Percentiles rank a stretch among this genome's conserved stretches.
These are phyloP conservation scores for Osmerus eperlanus DNA, from an alignment of 2,113 vertebrate genomes.

Conservation along the genomic window DNA sequence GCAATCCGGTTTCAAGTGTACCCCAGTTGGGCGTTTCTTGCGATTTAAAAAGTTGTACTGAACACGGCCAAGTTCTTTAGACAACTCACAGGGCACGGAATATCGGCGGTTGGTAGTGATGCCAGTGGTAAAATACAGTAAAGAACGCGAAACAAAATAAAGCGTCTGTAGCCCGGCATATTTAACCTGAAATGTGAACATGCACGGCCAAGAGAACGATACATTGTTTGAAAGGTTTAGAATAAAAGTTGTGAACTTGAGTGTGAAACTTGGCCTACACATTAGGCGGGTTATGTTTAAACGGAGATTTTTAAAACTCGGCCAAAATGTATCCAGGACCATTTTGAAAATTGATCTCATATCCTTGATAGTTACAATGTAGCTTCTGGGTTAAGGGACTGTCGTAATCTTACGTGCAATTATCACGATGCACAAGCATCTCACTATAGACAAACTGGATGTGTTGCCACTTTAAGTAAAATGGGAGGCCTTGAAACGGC, in stretches of 20 bases:
- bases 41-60: not conserved
- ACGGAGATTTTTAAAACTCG: not conserved
- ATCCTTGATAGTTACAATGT: not conserved
- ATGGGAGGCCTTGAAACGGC: constrained; percentile 78
- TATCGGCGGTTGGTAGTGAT: no score
- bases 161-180: no score
- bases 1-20: constrained; percentile 61
- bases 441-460: not conserved
- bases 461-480: constrained; percentile 71
- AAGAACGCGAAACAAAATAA: no score
- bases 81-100: no score
- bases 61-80: not conserved
- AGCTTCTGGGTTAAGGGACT: constrained; percentile 55
- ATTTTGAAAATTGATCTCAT: not conserved
- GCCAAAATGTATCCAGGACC: not conserved
- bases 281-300: not conserved
- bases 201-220: no score
- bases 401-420: constrained; percentile 17
- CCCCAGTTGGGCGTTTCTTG: constrained; percentile 65
- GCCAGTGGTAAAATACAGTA: no score
- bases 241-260: no score
- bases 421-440: not conserved
- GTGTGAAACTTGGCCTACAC: no score
- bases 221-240: no score
- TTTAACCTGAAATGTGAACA: no score